These are phyloP conservation scores for Cerastoderma edule DNA, from an alignment of 2,888 invertebrate genomes.

Conservation along the genomic window DNA sequence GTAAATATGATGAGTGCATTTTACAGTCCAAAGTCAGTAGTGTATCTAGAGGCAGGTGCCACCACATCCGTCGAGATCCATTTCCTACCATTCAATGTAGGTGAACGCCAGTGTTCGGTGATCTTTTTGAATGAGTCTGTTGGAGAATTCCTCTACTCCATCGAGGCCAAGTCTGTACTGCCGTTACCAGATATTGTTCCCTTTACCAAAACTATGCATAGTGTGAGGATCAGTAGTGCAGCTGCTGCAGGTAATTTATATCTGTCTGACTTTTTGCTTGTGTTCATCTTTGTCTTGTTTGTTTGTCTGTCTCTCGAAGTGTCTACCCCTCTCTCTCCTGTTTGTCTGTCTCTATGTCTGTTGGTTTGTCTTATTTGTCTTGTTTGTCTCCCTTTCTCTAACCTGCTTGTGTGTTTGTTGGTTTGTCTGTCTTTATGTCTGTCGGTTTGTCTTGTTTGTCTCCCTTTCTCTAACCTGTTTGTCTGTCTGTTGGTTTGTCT, in stretches of 20 bases:
- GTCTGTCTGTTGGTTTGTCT: no score
- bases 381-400: no score
- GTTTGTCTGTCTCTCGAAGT: no score
- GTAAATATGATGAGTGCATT: slow-evolving; percentile 77
- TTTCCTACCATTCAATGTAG: slow-evolving; percentile 82
- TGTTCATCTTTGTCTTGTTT: no score
- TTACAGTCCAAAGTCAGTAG: slow-evolving; percentile 68
- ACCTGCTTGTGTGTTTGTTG: no score
- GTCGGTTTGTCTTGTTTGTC: no score
- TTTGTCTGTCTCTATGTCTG: no score
- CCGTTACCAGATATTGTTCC: slow-evolving; percentile 80
- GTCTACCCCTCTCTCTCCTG: no score
- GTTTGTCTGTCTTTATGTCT: no score
- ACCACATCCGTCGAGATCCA: slow-evolving; percentile 76
- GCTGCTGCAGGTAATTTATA: slow-evolving; percentile 82
- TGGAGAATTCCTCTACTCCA: slow-evolving; percentile 83
- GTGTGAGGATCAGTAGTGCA: slow-evolving; percentile 81
- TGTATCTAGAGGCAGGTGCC: slow-evolving; percentile 72
- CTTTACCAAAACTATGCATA: slow-evolving; percentile 73
- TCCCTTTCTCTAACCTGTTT: no score
- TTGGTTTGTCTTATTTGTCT: no score
- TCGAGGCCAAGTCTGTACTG: slow-evolving; percentile 79
- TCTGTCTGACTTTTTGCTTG: no score
- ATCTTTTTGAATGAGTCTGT: slow-evolving; percentile 81
- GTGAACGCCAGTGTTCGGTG: slow-evolving; percentile 81